Percentiles rank a stretch among this genome's conserved stretches.
These are phyloP conservation scores for Elgaria multicarinata DNA, from an alignment of 2,113 vertebrate species.

Conservation along the genomic window DNA sequence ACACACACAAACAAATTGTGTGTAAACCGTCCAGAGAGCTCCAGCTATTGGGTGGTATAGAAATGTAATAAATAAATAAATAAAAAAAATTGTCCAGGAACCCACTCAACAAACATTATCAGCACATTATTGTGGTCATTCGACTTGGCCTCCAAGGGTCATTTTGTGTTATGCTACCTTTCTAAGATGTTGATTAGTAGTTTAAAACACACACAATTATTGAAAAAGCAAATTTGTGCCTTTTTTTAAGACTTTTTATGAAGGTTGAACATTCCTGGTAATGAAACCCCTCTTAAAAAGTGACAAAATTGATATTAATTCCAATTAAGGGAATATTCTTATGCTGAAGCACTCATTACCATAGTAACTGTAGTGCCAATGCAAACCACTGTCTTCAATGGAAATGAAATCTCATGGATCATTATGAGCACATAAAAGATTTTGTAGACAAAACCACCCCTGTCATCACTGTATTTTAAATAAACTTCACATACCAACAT, in stretches of 20 bases:
- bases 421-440: neutral
- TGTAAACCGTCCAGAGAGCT: too few relatives aligned
- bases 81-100: neutral
- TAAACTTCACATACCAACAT: neutral
- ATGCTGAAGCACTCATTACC: constrained; percentile 17
- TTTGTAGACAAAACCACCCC: constrained; percentile 16
- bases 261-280: constrained; percentile 25
- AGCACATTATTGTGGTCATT: neutral
- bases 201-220: neutral
- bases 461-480: constrained; percentile 42
- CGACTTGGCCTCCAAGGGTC: neutral
- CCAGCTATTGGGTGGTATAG: too few relatives aligned
- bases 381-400: constrained; percentile 10
- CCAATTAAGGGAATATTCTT: constrained; percentile 33
- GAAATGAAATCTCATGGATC: constrained; percentile 35
- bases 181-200: neutral
- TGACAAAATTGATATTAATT: constrained; percentile 27
- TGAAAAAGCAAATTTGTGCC: neutral
- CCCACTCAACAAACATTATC: neutral
- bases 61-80: too few relatives aligned
- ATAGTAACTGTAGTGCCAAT: constrained; percentile 24
- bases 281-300: constrained; percentile 22
- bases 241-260: neutral
- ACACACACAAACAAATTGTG: too few relatives aligned
- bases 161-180: neutral